Evolutionary conservation across 2,888 invertebrate genomes (phyloP), one percentile per base, ranked within the genome.

Genomic region (Heliconius hortense): DNA sequence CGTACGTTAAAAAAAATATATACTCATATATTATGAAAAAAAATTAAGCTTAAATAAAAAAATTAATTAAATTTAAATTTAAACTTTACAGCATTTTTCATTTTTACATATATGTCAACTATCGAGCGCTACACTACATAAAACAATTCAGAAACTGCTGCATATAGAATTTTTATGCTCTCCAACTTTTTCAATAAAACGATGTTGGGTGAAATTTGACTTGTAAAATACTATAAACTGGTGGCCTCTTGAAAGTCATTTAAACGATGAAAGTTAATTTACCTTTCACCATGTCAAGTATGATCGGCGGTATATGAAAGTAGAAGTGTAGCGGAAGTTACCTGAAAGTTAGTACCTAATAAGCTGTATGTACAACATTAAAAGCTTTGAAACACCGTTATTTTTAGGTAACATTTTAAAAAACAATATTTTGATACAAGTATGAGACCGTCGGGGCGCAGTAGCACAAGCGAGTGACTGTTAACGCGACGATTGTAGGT

Each of bases 161-260:
- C 68, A 60, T 74, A 79, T 76, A 76, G 60, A 72, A 76, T 79
- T 79, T 79, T 79, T 77, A 79, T 72, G 53, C 71, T 76, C 74
- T 73, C 64, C 64, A 81, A 81, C 81, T 81, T 81, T 81, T 81
- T 79, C 80, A 81, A 81, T 81, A 80, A 79, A 80, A 79, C 35
- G 35, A 74, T 70, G 79, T 70, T 74, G 78, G 76, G 76, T 77
- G 73, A 77, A 76, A 77, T 78, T 78, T 71, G 76, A 77, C 77
- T 74, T 75, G 75, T 60, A 77, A 78, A 79, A 78, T 68, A 78
- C 77, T 75, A 74, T 79, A 79, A 80, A 77, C 74, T 72, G 69
- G 72, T 76, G 74, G 74, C 74, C 69, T 73, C 77, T 79, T 79
- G 76, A 79, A 79, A 80, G 75, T 77, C 76, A 73, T 76, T 78